Evolutionary conservation across 2,888 invertebrate species (phyloP).

Genomic region (Aleiodes leptofemur): DNA sequence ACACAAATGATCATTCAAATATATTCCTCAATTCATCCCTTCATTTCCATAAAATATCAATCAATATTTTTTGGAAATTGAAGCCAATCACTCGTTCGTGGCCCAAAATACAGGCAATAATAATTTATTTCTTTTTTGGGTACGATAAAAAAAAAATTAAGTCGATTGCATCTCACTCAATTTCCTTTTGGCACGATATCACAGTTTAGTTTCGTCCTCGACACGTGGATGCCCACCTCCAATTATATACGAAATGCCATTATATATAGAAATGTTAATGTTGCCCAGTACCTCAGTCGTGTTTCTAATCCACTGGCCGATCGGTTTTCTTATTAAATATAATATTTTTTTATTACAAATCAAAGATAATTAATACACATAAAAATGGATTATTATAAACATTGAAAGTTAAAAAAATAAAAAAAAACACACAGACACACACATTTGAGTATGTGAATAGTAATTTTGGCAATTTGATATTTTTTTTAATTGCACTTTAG

Average conservation of each 20-base stretch:
- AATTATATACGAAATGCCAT: constrained; percentile 31
- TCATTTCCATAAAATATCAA: not conserved
- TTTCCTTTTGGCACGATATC: constrained; percentile 33
- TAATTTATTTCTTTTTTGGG: no score
- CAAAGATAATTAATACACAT: no score
- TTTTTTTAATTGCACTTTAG: constrained; percentile 2
- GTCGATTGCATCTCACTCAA: constrained; percentile 15
- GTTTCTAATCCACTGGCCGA: constrained; percentile 17
- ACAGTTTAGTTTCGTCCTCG: constrained; percentile 41
- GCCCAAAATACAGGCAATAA: no score
- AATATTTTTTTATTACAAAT: no score
- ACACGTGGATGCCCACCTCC: constrained; percentile 40
- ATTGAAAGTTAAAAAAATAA: no score
- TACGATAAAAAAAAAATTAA: not conserved
- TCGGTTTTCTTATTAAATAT: not conserved
- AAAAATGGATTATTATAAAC: no score
- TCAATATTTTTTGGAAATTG: not conserved
- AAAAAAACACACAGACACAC: no score
- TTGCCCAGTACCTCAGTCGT: constrained; percentile 28
- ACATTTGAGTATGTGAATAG: no score
- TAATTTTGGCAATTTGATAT: not conserved
- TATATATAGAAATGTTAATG: constrained; percentile 29
- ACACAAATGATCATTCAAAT: not conserved
- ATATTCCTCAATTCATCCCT: not conserved
- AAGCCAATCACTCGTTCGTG: no score